These are phyloP conservation scores for Pipistrellus kuhlii DNA, from an alignment of 2,797 vertebrate species.

Conservation along the genomic window DNA sequence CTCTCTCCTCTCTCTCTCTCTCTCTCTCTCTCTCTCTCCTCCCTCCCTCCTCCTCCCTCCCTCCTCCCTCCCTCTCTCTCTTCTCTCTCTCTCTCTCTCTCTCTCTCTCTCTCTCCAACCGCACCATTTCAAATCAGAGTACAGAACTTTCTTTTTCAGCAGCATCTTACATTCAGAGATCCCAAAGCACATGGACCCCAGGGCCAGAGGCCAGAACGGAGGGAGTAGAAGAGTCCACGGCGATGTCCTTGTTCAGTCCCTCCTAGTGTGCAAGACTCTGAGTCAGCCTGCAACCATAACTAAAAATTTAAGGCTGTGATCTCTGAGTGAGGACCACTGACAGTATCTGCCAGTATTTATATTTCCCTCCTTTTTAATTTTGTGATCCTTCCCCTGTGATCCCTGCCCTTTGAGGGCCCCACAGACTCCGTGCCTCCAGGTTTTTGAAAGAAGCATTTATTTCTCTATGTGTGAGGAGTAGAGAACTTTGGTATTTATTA, in stretches of 20 bases:
- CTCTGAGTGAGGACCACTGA: background rate
- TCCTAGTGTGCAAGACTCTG: background rate
- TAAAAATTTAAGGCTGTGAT: background rate
- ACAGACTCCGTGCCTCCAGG: constrained; percentile 54
- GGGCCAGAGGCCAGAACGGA: background rate
- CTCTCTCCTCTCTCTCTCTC: background rate
- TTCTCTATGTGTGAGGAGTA: constrained; percentile 76
- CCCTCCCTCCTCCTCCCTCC: background rate
- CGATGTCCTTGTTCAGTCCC: background rate
- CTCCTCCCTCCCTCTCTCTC: too few species aligned
- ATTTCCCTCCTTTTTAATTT: constrained; percentile 42
- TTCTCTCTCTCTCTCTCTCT: background rate
- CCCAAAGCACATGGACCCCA: background rate
- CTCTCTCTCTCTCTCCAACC: background rate
- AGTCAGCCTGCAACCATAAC: background rate
- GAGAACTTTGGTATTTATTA: constrained; percentile 70
- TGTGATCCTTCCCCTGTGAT: constrained; percentile 16
- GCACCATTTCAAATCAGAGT: background rate
- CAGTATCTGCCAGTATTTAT: background rate
- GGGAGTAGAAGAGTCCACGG: background rate
- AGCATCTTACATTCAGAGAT: background rate
- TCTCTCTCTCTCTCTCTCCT: too few species aligned
- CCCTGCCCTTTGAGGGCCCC: constrained; percentile 55
- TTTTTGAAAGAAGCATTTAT: constrained; percentile 62
- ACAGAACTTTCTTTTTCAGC: background rate